These are phyloP conservation scores for Holacanthus passer DNA, from an alignment of 2,113 vertebrate genomes.

Conservation along the genomic window DNA sequence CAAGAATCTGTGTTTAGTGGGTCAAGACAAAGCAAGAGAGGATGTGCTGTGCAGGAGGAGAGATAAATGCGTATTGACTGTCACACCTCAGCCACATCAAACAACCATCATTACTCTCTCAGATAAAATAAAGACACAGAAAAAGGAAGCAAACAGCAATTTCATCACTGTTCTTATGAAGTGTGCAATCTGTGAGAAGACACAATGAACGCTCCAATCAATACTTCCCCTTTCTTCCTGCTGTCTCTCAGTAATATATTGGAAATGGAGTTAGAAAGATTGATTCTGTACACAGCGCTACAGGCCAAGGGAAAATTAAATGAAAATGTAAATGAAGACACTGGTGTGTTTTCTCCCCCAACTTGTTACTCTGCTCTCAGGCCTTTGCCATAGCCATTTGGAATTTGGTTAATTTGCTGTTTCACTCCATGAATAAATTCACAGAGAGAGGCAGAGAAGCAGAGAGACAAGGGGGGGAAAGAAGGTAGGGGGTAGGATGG, in stretches of 20 bases:
- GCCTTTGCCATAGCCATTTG: constrained; percentile 66
- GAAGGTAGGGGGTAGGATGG: background rate
- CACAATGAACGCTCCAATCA: constrained; percentile 85
- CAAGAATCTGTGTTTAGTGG: constrained; percentile 9
- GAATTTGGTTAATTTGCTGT: constrained; percentile 80
- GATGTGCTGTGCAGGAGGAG: constrained; percentile 17
- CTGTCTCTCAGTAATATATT: constrained; percentile 85
- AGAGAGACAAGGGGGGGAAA: background rate
- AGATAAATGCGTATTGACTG: constrained; percentile 55
- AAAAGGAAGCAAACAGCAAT: constrained; percentile 79
- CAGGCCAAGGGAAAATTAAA: constrained; percentile 84
- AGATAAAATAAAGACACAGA: constrained; percentile 73
- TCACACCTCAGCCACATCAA: constrained; percentile 67
- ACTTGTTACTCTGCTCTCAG: constrained; percentile 73
- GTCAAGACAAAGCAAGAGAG: constrained; percentile 20
- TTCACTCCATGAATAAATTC: constrained; percentile 65
- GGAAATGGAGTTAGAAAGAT: constrained; percentile 87
- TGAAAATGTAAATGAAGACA: constrained; percentile 86
- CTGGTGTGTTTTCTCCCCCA: constrained; percentile 66
- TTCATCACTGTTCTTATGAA: constrained; percentile 80
- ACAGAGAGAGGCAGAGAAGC: constrained; percentile 15
- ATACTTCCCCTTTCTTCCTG: constrained; percentile 80
- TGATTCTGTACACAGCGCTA: constrained; percentile 83
- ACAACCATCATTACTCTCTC: constrained; percentile 73
- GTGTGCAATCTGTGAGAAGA: constrained; percentile 79